Conservation (phyloP, 2,888 invertebrate species). For the Yponomeuta evonymella region DNA sequence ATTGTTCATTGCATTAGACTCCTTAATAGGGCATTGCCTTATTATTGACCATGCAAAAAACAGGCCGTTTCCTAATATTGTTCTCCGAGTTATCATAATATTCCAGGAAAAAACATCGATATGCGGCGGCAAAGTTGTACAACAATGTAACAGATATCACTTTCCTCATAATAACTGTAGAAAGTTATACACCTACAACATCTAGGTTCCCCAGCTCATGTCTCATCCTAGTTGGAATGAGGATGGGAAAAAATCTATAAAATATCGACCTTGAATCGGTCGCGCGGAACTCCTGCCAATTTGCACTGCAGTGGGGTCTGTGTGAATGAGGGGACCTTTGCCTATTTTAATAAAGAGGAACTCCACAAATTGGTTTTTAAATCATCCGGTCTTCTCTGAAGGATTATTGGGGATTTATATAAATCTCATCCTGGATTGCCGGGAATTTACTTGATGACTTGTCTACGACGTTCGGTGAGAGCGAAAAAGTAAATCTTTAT, state of each 20-base stretch:
- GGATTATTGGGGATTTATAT: background rate
- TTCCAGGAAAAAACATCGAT: background rate
- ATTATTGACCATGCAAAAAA: too few relatives aligned
- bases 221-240: conserved; percentile 31
- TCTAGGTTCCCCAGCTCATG: background rate
- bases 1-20: too few relatives aligned
- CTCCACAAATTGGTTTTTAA: background rate
- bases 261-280: conserved; percentile 58
- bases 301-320: conserved; percentile 29
- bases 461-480: too few relatives aligned
- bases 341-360: background rate
- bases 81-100: background rate
- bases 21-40: too few relatives aligned
- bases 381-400: background rate
- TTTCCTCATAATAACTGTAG: background rate
- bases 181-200: background rate
- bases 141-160: background rate
- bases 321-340: conserved; percentile 18
- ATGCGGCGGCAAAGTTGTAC: background rate
- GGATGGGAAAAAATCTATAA: conserved; percentile 44
- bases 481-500: background rate
- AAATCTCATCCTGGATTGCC: background rate
- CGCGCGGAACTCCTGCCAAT: conserved; percentile 49
- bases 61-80: too few relatives aligned
- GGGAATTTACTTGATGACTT: too few relatives aligned